Conservation (phyloP, 2,113 vertebrate species). For the Colaptes auratus region DNA sequence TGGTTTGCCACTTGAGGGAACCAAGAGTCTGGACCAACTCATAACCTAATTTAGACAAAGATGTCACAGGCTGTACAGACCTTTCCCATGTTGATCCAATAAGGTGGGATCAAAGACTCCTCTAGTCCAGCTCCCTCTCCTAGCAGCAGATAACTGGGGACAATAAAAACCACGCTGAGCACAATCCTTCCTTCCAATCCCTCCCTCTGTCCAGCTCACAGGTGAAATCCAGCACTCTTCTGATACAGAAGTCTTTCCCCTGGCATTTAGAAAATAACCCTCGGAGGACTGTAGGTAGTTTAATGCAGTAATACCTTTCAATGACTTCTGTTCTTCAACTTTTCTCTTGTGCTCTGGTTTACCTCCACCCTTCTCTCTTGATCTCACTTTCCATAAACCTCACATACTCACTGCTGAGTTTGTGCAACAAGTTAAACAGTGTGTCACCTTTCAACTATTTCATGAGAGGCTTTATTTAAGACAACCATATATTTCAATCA, state of each 20-base stretch:
- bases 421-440: neutral
- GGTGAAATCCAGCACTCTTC: neutral
- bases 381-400: neutral
- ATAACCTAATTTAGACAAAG: neutral
- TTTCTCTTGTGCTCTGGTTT: neutral
- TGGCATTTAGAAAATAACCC: neutral
- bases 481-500: rapidly evolving
- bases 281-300: neutral
- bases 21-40: neutral
- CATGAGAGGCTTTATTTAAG: neutral
- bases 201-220: neutral
- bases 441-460: neutral
- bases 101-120: neutral
- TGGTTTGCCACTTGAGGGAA: neutral
- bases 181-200: neutral
- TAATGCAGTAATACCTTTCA: neutral
- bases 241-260: neutral
- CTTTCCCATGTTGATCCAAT: rapidly evolving
- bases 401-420: neutral
- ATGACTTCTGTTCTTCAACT: neutral
- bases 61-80: neutral
- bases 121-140: neutral
- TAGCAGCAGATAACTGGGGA: neutral
- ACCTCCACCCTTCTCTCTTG: neutral
- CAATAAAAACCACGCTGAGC: neutral